Evolutionary conservation across 2,797 vertebrate genomes (phyloP), one percentile per base, ranked within the genome.

Genomic region (Cyprinodon diabolis): DNA sequence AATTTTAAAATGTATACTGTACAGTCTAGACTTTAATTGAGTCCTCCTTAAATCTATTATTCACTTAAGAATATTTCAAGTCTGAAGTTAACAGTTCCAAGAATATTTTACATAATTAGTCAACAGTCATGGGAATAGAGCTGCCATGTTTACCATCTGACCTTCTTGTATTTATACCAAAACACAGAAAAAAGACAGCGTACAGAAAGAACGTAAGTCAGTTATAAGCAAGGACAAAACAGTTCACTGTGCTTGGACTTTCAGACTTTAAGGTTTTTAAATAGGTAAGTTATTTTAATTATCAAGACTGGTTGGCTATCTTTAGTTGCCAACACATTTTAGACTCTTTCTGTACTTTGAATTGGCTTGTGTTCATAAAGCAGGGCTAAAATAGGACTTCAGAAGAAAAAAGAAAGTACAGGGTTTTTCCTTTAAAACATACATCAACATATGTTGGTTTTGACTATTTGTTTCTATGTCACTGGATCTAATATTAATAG

Each of bases 121-220:
- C 54, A 73, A 66, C n/a, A 74, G 19, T 60, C 35, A 47, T 48
- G 48, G 57, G 49, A 83, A n/a, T 40, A 23, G 3, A 14, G 62
- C 15, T 1, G 48, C 13, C 45, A 23, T 79, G 73, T 85, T 80
- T 79, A 76, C 63, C 49, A 19, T 55, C 51, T 69, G 56, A 56
- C 15, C 1, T 52, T 58, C 81, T 80, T n/a, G 40, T 93, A 74
- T 93, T 93, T 92, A 92, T 73, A 79, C 84, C 84, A 89, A 93
- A 92, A 93, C 90, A 90, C 69, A 47, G 71, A 17, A 69, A 66
- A 72, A 69, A 70, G 66, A 35, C 21, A 66, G 40, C 69, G 25
- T 47, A 21, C 21, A 56, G 23, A 65, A 35, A 75, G 74, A 15
- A 7, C 47, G 15, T 1, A 13, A 60, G 52, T 66, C 35, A 66